Conservation (phyloP, 2,888 invertebrate genomes). For the Leptopilina syphax region DNA sequence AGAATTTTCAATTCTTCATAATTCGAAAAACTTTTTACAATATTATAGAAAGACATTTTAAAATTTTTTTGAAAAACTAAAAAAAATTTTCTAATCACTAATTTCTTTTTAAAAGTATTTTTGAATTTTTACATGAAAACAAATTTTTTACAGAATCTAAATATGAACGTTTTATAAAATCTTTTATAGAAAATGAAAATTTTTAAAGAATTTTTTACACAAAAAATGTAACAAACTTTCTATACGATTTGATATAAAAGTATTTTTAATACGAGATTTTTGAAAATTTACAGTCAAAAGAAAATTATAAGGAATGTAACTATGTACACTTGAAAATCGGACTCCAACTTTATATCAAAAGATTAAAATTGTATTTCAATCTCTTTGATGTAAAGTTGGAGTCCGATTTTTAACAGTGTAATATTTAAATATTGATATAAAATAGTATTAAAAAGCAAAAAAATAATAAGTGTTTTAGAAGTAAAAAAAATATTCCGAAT, state of each 20-base stretch:
- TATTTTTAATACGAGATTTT: not conserved
- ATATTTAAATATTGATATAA: not conserved
- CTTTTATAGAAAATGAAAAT: not conserved
- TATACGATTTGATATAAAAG: not conserved
- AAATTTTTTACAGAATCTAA: not conserved
- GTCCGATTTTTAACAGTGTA: no score
- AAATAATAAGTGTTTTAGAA: not conserved
- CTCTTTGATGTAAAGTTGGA: no score
- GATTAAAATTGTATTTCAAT: no score
- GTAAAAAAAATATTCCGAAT: not conserved
- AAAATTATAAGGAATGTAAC: no score
- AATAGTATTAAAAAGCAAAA: slow-evolving; percentile 1
- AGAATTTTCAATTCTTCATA: not conserved
- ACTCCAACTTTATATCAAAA: no score
- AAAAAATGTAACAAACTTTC: not conserved
- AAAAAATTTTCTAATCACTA: not conserved
- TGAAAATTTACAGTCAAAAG: not conserved
- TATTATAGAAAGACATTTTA: not conserved
- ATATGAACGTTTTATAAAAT: not conserved
- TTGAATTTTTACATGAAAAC: no score
- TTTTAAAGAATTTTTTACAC: not conserved
- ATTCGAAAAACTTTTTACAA: not conserved
- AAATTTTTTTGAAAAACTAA: not conserved
- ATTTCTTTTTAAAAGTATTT: no score
- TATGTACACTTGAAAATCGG: no score